Evolutionary conservation across 1,140 invertebrate genomes (phyloP).

Genomic region (Whitmania pigra): DNA sequence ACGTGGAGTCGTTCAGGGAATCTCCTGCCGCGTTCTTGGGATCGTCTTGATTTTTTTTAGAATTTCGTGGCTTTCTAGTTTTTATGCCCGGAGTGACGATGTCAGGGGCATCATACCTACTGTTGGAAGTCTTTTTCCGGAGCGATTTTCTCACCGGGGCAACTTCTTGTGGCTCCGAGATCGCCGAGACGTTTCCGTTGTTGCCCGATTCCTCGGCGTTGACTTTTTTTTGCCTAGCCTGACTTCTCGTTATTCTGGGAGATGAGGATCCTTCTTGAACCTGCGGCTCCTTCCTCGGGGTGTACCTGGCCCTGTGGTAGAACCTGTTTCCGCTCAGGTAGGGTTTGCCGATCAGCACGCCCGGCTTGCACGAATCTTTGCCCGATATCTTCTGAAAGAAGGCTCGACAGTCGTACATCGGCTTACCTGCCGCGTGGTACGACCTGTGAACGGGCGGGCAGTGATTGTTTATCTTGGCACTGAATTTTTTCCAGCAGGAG

Average conservation of each 20-base stretch:
- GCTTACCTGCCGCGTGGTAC: neutral
- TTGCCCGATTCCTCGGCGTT: neutral
- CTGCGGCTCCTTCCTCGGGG: neutral
- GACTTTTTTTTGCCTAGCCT: constrained; percentile 9
- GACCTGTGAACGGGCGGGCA: constrained; percentile 7
- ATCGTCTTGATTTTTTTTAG: neutral
- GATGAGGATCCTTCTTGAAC: constrained; percentile 12
- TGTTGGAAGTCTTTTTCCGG: constrained; percentile 15
- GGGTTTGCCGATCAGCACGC: constrained; percentile 8
- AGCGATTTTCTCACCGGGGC: constrained; percentile 4
- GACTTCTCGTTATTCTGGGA: constrained; percentile 16
- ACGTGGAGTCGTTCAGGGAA: neutral
- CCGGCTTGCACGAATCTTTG: constrained; percentile 9
- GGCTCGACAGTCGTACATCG: constrained; percentile 9
- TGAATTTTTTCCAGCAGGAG: constrained; percentile 18
- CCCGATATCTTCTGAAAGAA: constrained; percentile 14
- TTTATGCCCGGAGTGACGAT: constrained; percentile 7
- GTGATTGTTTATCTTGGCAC: constrained; percentile 17
- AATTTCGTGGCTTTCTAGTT: neutral
- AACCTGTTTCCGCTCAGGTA: constrained; percentile 10
- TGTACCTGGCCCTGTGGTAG: constrained; percentile 13
- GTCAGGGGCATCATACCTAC: constrained; percentile 9
- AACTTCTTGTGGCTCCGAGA: neutral
- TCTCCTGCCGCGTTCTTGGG: neutral
- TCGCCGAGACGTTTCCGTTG: neutral